Percentiles rank a stretch among this genome's conserved stretches.
Evolutionary conservation across 53 echinoderm and acorn worm species (phyloP).

Genomic region (Patiria pectinifera): DNA sequence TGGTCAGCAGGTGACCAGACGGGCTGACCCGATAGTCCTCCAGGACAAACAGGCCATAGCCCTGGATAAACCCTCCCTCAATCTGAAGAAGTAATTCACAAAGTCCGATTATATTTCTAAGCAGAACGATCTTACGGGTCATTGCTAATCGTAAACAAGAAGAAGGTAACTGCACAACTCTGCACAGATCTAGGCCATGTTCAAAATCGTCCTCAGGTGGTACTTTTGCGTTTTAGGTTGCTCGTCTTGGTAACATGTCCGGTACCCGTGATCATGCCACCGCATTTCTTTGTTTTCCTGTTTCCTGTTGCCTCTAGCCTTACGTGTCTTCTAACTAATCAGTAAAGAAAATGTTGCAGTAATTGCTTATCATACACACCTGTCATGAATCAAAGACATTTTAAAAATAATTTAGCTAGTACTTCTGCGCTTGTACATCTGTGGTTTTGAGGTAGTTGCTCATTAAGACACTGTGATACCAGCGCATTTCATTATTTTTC

Average conservation of each 20-base stretch:
- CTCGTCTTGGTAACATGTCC: too few species aligned
- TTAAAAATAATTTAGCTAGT: too few species aligned
- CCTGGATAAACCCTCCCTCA: conserved; percentile 92
- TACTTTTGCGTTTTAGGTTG: background rate
- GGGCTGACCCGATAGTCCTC: conserved; percentile 90
- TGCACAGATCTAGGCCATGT: background rate
- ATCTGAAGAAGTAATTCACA: conserved; percentile 64
- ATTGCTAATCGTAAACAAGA: background rate
- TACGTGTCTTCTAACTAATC: too few species aligned
- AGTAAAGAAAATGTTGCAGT: background rate
- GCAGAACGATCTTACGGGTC: too few species aligned
- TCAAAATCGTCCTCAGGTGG: background rate
- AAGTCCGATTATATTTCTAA: background rate
- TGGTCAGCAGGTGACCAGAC: conserved; percentile 85
- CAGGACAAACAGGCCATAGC: conserved; percentile 87
- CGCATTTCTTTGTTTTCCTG: too few species aligned
- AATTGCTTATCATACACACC: too few species aligned
- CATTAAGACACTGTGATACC: background rate
- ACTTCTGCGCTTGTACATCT: background rate
- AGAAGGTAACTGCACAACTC: background rate
- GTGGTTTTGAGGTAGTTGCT: background rate
- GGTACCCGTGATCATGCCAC: too few species aligned
- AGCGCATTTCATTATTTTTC: background rate
- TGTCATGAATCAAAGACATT: too few species aligned
- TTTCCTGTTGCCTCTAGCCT: too few species aligned